Conservation (phyloP, 2,888 invertebrate genomes). For the Napeogenes sylphis region DNA sequence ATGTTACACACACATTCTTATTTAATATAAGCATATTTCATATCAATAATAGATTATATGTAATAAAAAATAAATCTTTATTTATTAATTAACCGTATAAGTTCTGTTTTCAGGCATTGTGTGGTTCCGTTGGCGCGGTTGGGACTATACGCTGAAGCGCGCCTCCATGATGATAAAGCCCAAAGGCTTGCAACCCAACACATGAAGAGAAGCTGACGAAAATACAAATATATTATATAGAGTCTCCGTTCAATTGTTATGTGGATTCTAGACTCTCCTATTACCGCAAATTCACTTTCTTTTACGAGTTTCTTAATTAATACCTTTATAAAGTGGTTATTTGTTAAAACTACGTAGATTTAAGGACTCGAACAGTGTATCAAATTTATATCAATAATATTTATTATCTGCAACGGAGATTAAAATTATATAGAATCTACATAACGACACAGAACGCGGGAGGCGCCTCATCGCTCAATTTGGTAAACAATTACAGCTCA, state of each 20-base stretch:
- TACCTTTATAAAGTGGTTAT: not conserved
- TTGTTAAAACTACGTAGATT: not conserved
- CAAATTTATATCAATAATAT: not conserved
- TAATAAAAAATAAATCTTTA: not conserved
- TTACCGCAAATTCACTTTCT: not conserved
- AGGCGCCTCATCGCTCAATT: constrained; percentile 59
- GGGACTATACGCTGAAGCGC: constrained; percentile 94
- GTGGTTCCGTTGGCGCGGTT: constrained; percentile 97
- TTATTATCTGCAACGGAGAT: not conserved
- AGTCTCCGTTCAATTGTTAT: constrained; percentile 66
- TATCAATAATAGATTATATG: too few relatives aligned
- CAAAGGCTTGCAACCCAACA: constrained; percentile 78
- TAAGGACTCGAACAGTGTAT: not conserved
- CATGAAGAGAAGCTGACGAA: constrained; percentile 48
- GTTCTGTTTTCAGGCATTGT: constrained; percentile 83
- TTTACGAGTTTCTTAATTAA: not conserved
- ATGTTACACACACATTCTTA: not conserved
- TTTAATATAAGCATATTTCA: too few relatives aligned
- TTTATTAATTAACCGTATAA: not conserved
- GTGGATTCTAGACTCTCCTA: constrained; percentile 50
- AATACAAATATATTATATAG: constrained; percentile 35
- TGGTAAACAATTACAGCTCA: constrained; percentile 30
- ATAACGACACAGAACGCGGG: constrained; percentile 58
- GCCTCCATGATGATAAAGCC: constrained; percentile 96
- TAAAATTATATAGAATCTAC: constrained; percentile 47